Evolutionary conservation across 2,888 invertebrate species (phyloP).

Genomic region (Eupeodes latifasciatus): DNA sequence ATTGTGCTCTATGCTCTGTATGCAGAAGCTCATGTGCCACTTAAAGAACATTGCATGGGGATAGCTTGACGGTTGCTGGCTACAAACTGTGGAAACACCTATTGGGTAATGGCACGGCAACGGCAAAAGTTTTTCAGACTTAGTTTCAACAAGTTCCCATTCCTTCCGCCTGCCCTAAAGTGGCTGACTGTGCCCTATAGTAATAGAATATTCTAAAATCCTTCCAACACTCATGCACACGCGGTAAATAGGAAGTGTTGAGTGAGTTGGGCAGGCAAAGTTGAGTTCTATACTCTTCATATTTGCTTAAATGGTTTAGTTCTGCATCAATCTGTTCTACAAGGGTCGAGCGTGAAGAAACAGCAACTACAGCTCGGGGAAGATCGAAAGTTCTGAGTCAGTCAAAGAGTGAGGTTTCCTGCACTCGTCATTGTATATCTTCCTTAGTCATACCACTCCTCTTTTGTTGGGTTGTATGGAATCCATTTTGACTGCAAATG

Average conservation of each 20-base stretch:
- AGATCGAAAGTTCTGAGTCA: conserved; percentile 19
- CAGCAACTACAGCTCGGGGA: not conserved
- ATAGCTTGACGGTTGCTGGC: not conserved
- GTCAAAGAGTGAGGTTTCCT: conserved; percentile 43
- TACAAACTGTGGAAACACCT: not conserved
- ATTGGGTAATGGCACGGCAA: conserved; percentile 44
- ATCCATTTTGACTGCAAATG: not conserved
- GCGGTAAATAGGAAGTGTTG: not conserved
- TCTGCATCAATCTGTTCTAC: conserved; percentile 28
- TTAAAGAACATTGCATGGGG: not conserved
- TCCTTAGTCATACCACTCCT: conserved; percentile 4
- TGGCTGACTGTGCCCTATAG: conserved; percentile 17
- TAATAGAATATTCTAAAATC: conserved; percentile 43
- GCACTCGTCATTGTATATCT: conserved; percentile 28
- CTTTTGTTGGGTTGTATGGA: not conserved
- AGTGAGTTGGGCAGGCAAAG: conserved; percentile 32
- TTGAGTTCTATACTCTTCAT: conserved; percentile 13
- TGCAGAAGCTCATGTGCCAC: conserved; percentile 8
- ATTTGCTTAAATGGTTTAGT: conserved; percentile 54
- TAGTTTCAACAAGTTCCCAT: conserved; percentile 59
- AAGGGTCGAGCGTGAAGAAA: not conserved
- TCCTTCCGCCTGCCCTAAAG: not conserved
- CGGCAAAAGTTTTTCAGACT: conserved; percentile 51
- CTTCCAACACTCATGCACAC: conserved; percentile 29
- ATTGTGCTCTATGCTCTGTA: not conserved